phyloP scores from a whole-genome alignment of 2,797 vertebrate species.

The Zenarchopterus dispar region DNA sequence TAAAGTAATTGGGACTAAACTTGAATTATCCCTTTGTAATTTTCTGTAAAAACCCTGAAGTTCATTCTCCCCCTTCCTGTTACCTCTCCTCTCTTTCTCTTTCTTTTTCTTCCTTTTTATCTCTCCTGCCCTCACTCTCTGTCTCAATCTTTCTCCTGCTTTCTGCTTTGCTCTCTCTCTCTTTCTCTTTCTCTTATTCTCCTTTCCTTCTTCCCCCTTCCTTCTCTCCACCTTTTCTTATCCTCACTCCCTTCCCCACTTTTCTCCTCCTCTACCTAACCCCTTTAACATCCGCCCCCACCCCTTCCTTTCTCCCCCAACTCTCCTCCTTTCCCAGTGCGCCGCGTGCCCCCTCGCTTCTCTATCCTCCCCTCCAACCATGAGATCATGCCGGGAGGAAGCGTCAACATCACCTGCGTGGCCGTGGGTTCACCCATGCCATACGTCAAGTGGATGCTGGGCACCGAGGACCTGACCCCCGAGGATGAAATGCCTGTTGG shows the following conservation, averaged over 20 bases:
- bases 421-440: slow-evolving; percentile 98
- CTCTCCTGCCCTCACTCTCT: slow-evolving; percentile 24
- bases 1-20: slow-evolving; percentile 79
- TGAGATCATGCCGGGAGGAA: slow-evolving; percentile 97
- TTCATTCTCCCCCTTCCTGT: slow-evolving; percentile 82
- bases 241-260: slow-evolving; percentile 31
- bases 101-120: slow-evolving; percentile 49
- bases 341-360: slow-evolving; percentile 94
- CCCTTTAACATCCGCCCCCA: slow-evolving; percentile 1
- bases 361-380: slow-evolving; percentile 94
- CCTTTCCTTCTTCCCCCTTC: slow-evolving; percentile 17
- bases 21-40: slow-evolving; percentile 83
- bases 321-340: slow-evolving; percentile 88
- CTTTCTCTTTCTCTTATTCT: slow-evolving; percentile 16
- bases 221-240: slow-evolving; percentile 14
- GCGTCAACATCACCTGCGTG: slow-evolving; percentile 97
- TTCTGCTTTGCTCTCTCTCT: slow-evolving; percentile 36
- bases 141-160: slow-evolving; percentile 35
- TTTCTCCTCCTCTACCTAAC: slow-evolving; percentile 43
- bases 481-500: slow-evolving; percentile 98
- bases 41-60: slow-evolving; percentile 83
- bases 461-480: slow-evolving; percentile 92
- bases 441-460: slow-evolving; percentile 98
- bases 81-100: slow-evolving; percentile 72
- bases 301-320: slow-evolving; percentile 66